Evolutionary conservation across 2,113 vertebrate genomes (phyloP).

Genomic region (Naja naja): DNA sequence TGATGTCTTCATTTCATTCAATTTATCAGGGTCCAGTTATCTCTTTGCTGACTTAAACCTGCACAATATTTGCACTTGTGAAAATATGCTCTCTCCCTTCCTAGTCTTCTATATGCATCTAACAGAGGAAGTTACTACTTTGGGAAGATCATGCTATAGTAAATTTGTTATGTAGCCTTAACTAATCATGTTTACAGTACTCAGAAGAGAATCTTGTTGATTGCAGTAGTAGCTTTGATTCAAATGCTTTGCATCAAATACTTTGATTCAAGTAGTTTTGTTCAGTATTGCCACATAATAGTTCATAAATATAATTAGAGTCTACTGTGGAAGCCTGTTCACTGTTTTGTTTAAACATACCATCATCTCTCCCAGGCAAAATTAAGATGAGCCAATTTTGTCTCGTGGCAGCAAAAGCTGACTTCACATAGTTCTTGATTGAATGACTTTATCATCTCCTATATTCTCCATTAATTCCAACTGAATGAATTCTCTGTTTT

Average conservation of each 20-base stretch:
- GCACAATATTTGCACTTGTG: neutral
- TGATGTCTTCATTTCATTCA: constrained; percentile 18
- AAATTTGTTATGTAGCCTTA: neutral
- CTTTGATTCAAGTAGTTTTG: neutral
- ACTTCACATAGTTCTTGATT: neutral
- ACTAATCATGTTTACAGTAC: neutral
- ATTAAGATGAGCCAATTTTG: neutral
- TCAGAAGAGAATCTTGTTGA: neutral
- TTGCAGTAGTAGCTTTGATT: neutral
- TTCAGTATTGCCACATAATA: neutral
- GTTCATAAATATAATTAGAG: neutral
- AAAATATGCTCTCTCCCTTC: neutral
- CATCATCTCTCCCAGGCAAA: neutral
- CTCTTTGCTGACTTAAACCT: neutral
- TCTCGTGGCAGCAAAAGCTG: neutral
- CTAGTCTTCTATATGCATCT: neutral
- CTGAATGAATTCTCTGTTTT: neutral
- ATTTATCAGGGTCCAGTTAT: constrained; percentile 5
- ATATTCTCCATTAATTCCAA: neutral
- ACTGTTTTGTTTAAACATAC: neutral
- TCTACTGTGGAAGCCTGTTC: neutral
- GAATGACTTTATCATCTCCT: neutral
- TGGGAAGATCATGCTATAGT: neutral
- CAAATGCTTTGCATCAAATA: neutral
- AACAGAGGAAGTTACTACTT: neutral